phyloP scores from a whole-genome alignment of 2,113 vertebrate genomes.

The Rutilus rutilus region DNA sequence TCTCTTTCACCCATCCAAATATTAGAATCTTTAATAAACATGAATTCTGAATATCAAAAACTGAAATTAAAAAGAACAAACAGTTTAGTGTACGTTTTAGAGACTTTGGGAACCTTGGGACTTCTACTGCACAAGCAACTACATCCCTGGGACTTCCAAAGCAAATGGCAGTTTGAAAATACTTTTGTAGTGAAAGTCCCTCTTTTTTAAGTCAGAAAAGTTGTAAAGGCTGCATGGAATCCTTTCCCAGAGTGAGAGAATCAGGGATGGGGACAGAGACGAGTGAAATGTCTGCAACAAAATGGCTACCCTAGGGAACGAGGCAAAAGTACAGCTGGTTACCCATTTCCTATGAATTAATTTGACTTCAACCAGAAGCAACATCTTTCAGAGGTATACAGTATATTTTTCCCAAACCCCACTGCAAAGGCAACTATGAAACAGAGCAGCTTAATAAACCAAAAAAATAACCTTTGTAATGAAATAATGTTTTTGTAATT shows the following conservation, averaged over 20 bases:
- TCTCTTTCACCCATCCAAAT: slow-evolving; percentile 62
- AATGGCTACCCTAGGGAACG: slow-evolving; percentile 67
- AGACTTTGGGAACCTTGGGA: slow-evolving; percentile 61
- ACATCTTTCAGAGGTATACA: slow-evolving; percentile 63
- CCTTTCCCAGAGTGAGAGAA: slow-evolving; percentile 63
- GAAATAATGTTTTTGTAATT: slow-evolving; percentile 32
- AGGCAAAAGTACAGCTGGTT: slow-evolving; percentile 19
- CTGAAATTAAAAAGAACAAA: slow-evolving; percentile 34
- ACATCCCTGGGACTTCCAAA: slow-evolving; percentile 65
- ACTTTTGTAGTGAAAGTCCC: slow-evolving; percentile 64
- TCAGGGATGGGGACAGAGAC: slow-evolving; percentile 62
- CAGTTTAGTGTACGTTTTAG: slow-evolving; percentile 71
- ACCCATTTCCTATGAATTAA: slow-evolving; percentile 54
- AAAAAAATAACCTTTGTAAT: slow-evolving; percentile 41
- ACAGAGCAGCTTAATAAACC: slow-evolving; percentile 64
- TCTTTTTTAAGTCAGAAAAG: slow-evolving; percentile 50
- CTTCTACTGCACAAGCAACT: slow-evolving; percentile 64
- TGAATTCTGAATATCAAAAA: slow-evolving; percentile 57
- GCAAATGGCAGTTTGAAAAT: slow-evolving; percentile 74
- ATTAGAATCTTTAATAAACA: slow-evolving; percentile 58
- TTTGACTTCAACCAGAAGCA: slow-evolving; percentile 56
- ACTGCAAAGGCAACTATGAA: slow-evolving; percentile 78
- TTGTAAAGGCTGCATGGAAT: slow-evolving; percentile 72
- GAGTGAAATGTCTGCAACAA: slow-evolving; percentile 63
- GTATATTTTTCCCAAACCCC: slow-evolving; percentile 60